Percentiles rank a stretch among this genome's conserved stretches.
These are phyloP conservation scores for Zalophus californianus DNA, from an alignment of 2,797 vertebrate genomes.

Conservation along the genomic window DNA sequence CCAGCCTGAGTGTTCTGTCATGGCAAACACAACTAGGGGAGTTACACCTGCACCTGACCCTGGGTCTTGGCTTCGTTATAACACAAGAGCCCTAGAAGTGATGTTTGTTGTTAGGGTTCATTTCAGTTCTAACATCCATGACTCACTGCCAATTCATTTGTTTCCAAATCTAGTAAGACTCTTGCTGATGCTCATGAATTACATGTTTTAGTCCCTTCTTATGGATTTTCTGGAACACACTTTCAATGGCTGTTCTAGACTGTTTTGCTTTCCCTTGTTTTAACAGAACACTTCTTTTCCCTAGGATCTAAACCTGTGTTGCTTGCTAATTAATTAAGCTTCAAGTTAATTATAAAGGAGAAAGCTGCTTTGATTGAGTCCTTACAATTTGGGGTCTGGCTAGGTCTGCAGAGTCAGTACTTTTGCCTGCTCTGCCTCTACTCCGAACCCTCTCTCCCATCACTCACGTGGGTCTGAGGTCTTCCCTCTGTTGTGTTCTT, in stretches of 20 bases:
- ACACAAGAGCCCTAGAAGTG: neutral
- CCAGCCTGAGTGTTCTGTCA: accelerated
- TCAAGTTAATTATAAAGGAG: neutral
- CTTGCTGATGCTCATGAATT: neutral
- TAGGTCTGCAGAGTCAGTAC: accelerated
- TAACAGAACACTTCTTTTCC: neutral
- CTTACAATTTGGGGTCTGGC: neutral
- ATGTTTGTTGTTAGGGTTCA: neutral
- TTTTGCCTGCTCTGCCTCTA: accelerated
- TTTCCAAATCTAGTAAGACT: neutral
- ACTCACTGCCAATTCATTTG: neutral
- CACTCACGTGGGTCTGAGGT: no score
- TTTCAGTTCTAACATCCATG: neutral
- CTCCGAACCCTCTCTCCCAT: accelerated
- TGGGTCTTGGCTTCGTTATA: neutral
- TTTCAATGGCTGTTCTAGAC: neutral
- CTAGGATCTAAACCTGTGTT: neutral
- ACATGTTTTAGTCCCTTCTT: neutral
- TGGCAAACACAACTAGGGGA: accelerated
- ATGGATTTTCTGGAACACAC: neutral
- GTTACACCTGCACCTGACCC: no score
- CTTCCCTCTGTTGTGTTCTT: neutral
- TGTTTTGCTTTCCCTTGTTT: neutral
- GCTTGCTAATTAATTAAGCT: neutral
- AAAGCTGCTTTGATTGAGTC: neutral